Evolutionary conservation across 2,797 vertebrate genomes (phyloP).

Genomic region (Pipistrellus kuhlii): DNA sequence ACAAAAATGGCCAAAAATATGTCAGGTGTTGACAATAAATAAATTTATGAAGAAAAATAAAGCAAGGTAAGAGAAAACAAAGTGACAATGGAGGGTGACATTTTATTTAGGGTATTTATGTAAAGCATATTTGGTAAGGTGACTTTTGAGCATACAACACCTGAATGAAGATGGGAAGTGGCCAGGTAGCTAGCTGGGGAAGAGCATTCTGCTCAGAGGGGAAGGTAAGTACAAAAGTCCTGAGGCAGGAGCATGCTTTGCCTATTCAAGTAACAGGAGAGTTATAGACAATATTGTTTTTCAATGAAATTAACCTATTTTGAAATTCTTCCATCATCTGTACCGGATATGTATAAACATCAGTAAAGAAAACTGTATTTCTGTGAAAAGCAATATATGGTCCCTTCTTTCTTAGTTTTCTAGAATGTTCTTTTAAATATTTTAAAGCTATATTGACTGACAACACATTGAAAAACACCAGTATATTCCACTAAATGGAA

Average conservation of each 20-base stretch:
- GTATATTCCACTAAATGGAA: background rate
- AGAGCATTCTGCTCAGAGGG: background rate
- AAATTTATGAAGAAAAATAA: conserved; percentile 43
- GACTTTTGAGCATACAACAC: conserved; percentile 16
- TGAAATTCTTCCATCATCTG: conserved; percentile 27
- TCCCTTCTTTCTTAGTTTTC: conserved; percentile 27
- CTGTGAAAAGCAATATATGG: background rate
- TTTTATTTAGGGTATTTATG: background rate
- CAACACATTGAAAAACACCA: background rate
- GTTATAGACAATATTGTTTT: conserved; percentile 13
- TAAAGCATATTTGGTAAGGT: background rate
- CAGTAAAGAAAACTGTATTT: background rate
- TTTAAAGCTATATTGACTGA: conserved; percentile 19
- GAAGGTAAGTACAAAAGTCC: background rate
- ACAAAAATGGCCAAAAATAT: background rate
- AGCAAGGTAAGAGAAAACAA: background rate
- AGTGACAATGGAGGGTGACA: background rate
- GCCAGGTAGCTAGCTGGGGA: background rate
- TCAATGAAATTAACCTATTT: background rate
- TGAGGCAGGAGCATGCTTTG: background rate
- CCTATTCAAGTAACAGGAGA: background rate
- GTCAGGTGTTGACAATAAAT: background rate
- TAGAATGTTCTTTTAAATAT: conserved; percentile 41
- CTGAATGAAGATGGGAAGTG: background rate
- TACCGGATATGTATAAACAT: background rate